A percentile compares a stretch with the other conserved stretches of the same genome.
These are phyloP conservation scores for Nomada flava DNA, from an alignment of 2,888 invertebrate genomes.

Conservation along the genomic window DNA sequence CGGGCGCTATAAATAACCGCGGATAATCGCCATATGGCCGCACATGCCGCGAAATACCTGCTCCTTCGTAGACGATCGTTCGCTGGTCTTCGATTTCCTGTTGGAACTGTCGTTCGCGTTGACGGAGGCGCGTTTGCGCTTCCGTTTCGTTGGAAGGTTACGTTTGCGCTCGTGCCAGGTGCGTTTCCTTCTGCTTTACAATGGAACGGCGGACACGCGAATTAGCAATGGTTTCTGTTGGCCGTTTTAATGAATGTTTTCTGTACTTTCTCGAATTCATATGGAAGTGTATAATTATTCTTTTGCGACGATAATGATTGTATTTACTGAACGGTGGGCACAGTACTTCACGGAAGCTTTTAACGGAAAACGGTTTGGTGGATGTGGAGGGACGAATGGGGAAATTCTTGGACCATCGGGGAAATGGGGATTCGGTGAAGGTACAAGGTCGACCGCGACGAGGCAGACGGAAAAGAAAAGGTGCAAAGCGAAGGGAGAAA, in stretches of 20 bases:
- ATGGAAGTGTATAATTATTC: too few relatives aligned
- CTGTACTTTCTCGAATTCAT: too few relatives aligned
- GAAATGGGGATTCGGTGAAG: constrained; percentile 25
- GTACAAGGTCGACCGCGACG: constrained; percentile 48
- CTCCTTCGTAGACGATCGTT: constrained; percentile 32
- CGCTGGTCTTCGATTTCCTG: constrained; percentile 48
- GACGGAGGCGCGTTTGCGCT: neutral
- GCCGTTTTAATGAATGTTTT: too few relatives aligned
- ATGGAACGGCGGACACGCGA: too few relatives aligned
- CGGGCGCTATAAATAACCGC: constrained; percentile 72
- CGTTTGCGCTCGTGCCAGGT: too few relatives aligned
- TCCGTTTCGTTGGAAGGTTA: neutral
- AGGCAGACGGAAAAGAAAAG: constrained; percentile 42
- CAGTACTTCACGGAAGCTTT: too few relatives aligned
- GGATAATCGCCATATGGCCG: constrained; percentile 75
- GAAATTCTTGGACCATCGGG: constrained; percentile 10
- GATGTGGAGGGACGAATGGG: neutral
- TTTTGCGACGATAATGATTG: too few relatives aligned
- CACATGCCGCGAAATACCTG: constrained; percentile 55
- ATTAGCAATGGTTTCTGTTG: too few relatives aligned
- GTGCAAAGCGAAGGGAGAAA: constrained; percentile 35
- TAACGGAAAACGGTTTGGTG: neutral
- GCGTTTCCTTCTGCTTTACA: too few relatives aligned
- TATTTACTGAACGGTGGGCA: too few relatives aligned
- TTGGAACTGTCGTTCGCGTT: neutral